Evolutionary conservation across 1,140 invertebrate species (phyloP).

Genomic region (Zaprionus capensis): DNA sequence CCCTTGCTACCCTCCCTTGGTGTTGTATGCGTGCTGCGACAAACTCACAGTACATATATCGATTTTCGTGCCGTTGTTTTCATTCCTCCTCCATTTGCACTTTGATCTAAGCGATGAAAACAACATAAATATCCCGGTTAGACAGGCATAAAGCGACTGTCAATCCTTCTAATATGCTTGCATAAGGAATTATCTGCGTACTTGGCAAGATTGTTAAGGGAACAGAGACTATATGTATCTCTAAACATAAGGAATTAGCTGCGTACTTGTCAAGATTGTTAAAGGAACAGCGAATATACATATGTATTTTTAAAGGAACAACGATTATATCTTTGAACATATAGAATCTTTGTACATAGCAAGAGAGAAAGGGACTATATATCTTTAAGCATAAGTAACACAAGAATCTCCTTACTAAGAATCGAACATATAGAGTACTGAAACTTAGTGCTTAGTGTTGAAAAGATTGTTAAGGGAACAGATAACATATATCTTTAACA

Average conservation of each 20-base stretch:
- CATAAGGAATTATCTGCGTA: not conserved
- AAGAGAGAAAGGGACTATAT: too few species aligned
- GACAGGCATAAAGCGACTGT: constrained; percentile 48
- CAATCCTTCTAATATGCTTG: constrained; percentile 36
- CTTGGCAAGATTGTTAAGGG: not conserved
- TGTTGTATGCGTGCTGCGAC: constrained; percentile 51
- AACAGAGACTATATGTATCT: not conserved
- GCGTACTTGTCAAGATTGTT: too few species aligned
- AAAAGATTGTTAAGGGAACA: too few species aligned
- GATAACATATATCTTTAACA: too few species aligned
- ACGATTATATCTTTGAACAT: not conserved
- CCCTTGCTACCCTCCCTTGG: constrained; percentile 17
- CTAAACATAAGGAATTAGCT: not conserved
- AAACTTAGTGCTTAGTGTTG: too few species aligned
- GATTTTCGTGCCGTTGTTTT: constrained; percentile 68
- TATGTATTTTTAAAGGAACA: not conserved
- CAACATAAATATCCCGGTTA: constrained; percentile 48
- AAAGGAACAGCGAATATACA: not conserved
- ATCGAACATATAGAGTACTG: too few species aligned
- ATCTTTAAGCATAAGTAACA: too few species aligned
- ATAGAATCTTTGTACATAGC: not conserved
- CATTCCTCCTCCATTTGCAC: constrained; percentile 48
- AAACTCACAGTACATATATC: constrained; percentile 52
- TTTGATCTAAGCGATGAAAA: constrained; percentile 64
- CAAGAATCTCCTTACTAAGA: too few species aligned